Evolutionary conservation across 2,888 invertebrate genomes (phyloP).

Genomic region (Xanthorhoe spadicearia): DNA sequence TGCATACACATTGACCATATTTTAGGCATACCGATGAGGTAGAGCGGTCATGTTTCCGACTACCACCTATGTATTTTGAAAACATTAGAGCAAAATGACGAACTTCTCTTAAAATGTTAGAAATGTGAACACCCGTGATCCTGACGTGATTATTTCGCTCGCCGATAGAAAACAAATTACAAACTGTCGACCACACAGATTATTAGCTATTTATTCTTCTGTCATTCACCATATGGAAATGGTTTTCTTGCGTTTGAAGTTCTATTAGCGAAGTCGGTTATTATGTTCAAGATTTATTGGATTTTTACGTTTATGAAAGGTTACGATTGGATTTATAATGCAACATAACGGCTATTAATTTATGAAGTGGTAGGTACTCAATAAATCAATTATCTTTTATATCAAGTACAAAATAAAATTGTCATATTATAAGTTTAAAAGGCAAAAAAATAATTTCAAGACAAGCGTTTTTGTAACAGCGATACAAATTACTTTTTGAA

Average conservation of each 20-base stretch:
- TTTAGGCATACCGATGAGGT: too few relatives aligned
- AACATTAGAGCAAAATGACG: neutral
- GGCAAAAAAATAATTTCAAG: too few relatives aligned
- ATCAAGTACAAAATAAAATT: too few relatives aligned
- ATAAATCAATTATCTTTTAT: too few relatives aligned
- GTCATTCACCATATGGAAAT: conserved; percentile 76
- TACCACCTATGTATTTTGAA: too few relatives aligned
- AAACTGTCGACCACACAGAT: conserved; percentile 73
- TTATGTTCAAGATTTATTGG: conserved; percentile 31
- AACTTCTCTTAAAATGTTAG: neutral
- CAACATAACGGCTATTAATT: neutral
- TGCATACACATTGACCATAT: too few relatives aligned
- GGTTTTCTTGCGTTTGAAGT: conserved; percentile 71
- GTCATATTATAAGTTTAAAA: too few relatives aligned
- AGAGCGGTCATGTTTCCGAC: too few relatives aligned
- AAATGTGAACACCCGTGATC: neutral
- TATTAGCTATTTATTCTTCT: conserved; percentile 76
- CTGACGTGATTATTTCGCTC: conserved; percentile 56
- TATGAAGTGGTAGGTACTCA: too few relatives aligned
- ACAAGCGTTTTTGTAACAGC: too few relatives aligned
- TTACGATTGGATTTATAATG: conserved; percentile 18
- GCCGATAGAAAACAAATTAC: conserved; percentile 81
- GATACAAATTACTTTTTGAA: too few relatives aligned
- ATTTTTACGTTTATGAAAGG: conserved; percentile 29
- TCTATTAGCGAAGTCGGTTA: conserved; percentile 60